Base-by-base conservation (phyloP, 2,888 invertebrate species). In the Petrophora chlorosata region DNA sequence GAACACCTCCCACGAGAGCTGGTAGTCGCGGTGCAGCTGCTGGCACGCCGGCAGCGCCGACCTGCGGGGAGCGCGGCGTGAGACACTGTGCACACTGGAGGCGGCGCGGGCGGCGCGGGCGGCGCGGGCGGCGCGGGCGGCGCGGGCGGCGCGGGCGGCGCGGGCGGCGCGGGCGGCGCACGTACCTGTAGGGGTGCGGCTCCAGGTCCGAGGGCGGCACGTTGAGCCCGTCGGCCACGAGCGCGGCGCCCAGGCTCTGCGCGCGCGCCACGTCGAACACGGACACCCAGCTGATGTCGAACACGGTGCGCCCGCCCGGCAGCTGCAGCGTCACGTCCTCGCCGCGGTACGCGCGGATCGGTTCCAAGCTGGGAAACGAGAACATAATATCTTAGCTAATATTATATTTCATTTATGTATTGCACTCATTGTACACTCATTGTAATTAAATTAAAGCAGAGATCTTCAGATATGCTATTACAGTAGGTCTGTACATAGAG, bases 1-100 rank as follows among this genome's bases (percentile, higher is more conserved):
- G 80, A 97, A 97, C 15, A 97, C 94, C 78, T 97, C 97, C 97
- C 97, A 98, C 5, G 95, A 94, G 1, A 97, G 92, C 88, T 96
- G 96, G 58, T 94, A 90, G 75, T 95, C 93, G 76, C 94, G 94
- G 82, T 98, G 97, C 42, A 98, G 91, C 80, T 97, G 97, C 34
- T 94, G 84, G 74, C 98, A 98, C 79, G 96, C 95, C 33, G 97
- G 97, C 50, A 97, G 78, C 34, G 92, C 85, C 52, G 93, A 92
- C 67, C 93, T 92, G 61, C 7, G 7, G 16, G 36, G 56, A 76
- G n/a, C n/a, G n/a, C n/a, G n/a, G n/a, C n/a, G n/a, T n/a, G n/a
- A n/a, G n/a, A n/a, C n/a, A n/a, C n/a, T n/a, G n/a, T n/a, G n/a
- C n/a, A n/a, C n/a, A n/a, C n/a, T n/a, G n/a, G n/a, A n/a, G n/a